Evolutionary conservation across 2,888 invertebrate genomes (phyloP).

Genomic region (Netelia inedita): DNA sequence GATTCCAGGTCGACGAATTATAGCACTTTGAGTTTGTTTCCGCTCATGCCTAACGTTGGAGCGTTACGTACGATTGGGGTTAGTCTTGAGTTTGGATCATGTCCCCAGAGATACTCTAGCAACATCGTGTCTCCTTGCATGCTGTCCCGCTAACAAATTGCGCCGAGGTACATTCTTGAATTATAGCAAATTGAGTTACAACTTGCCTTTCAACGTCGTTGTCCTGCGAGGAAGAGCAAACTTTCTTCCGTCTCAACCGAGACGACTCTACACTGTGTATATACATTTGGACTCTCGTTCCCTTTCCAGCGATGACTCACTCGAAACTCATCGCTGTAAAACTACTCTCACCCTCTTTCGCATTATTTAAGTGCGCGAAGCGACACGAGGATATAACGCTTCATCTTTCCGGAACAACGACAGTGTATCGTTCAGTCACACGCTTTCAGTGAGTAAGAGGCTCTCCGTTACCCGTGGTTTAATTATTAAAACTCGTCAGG

Average conservation of each 20-base stretch:
- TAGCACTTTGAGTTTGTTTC: constrained; percentile 6
- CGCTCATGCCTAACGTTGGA: neutral
- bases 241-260: neutral
- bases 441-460: constrained; percentile 9
- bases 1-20: constrained; percentile 2
- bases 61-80: constrained; percentile 10
- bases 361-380: neutral
- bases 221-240: constrained; percentile 39
- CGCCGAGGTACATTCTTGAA: constrained; percentile 40
- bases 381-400: neutral
- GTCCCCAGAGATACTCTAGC: neutral
- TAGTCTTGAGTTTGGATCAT: constrained; percentile 22
- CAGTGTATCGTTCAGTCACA: constrained; percentile 16
- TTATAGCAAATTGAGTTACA: constrained; percentile 58
- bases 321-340: constrained; percentile 3
- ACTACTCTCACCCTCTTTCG: neutral
- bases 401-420: neutral
- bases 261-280: neutral
- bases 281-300: neutral
- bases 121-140: neutral
- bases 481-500: constrained; percentile 59
- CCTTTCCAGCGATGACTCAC: constrained; percentile 4
- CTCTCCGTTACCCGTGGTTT: constrained; percentile 41
- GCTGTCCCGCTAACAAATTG: constrained; percentile 38
- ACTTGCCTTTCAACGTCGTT: constrained; percentile 57